These are phyloP conservation scores for Zaprionus ornatus DNA, from an alignment of 1,140 invertebrate genomes.

Conservation along the genomic window DNA sequence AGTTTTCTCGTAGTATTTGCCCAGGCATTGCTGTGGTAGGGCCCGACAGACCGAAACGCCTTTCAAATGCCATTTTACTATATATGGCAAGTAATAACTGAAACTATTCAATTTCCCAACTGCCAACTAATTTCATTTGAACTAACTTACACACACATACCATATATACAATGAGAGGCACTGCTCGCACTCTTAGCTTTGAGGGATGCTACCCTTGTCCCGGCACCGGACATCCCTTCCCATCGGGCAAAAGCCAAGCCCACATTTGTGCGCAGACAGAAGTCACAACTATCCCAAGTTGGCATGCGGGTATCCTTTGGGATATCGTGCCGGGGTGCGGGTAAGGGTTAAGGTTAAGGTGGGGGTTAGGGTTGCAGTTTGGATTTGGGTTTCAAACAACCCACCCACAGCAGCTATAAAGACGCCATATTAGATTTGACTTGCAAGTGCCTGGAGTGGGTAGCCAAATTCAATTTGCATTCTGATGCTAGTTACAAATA, in stretches of 20 bases:
- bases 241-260: conserved; percentile 57
- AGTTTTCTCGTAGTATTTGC: conserved; percentile 39
- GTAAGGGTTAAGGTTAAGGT: not conserved
- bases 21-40: not conserved
- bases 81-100: conserved; percentile 75
- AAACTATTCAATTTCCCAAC: conserved; percentile 77
- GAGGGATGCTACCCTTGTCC: conserved; percentile 32
- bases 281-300: conserved; percentile 80
- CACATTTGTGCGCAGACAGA: conserved; percentile 65
- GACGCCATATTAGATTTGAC: conserved; percentile 72
- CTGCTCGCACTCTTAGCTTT: conserved; percentile 21
- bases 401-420: conserved; percentile 35
- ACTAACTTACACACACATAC: conserved; percentile 1
- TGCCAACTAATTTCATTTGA: conserved; percentile 64
- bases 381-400: conserved; percentile 13
- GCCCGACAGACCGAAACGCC: not conserved
- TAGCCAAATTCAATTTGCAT: conserved; percentile 73
- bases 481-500: conserved; percentile 75
- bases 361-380: not conserved
- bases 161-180: not conserved
- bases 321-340: not conserved
- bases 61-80: conserved; percentile 40
- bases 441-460: conserved; percentile 9
- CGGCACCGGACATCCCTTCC: conserved; percentile 7
- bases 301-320: conserved; percentile 39